Base-by-base conservation (phyloP, 2,113 vertebrate genomes). In the Heterotilapia buettikoferi region DNA sequence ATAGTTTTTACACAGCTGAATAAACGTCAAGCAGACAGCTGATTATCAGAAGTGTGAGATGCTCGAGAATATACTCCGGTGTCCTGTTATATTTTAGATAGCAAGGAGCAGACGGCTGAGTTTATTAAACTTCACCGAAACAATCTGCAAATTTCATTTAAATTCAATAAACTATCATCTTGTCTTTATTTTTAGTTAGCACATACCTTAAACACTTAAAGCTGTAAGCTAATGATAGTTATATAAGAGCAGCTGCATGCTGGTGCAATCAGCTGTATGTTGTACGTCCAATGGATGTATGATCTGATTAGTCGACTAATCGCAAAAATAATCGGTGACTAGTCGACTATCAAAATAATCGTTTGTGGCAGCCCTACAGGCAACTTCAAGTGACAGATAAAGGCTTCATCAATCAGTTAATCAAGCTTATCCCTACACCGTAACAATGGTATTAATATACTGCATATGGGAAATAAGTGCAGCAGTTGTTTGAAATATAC, bases 11-110 rank as follows among this genome's bases (percentile, higher is more conserved):
- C 19, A 53, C 18, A 19, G 18, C 47, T 52, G 47, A n/a, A 52
- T 1, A 53, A 53, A 52, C 1, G 0, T 9, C 3, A 53, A 53
- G 52, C n/a, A 53, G 9, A 54, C n/a, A 54, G 0, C 52, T 21
- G 52, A 54, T 21, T 21, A 54, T 54, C 0, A 54, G 0, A 2
- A 54, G n/a, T 21, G 52, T 54, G n/a, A 54, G 52, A 21, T 54
- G 52, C n/a, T 54, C 0, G 3, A 21, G 52, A 21, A 53, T 21
- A 0, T 54, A 53, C 52, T 53, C 52, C 9, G 0, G 53, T 56
- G 53, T 56, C 0, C 11, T 0, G 21, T 56, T 24, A 24, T 56
- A 56, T 13, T 56, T 56, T 56, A 56, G 53, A 56, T 24, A 56
- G 53, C 53, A 56, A 56, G 53, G 53, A 54, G 43, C 13, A 45